Percentiles rank a stretch among this genome's conserved stretches.
Conservation (phyloP, 2,797 vertebrate species). For the Arremon aurantiirostris region DNA sequence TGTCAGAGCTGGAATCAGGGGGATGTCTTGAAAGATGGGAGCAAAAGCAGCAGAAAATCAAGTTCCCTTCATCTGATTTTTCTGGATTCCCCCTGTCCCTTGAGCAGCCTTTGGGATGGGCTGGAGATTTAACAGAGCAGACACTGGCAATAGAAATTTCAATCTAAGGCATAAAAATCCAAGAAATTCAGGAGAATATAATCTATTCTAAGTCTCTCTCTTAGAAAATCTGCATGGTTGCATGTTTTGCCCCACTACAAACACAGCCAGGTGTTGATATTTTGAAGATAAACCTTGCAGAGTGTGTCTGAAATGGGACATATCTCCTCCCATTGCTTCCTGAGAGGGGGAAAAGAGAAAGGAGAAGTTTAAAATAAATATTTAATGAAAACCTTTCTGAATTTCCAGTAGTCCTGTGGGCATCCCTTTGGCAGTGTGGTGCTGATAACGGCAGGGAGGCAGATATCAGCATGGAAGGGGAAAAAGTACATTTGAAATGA, state of each 20-base stretch:
- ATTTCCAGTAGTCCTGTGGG: background rate
- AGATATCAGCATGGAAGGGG: background rate
- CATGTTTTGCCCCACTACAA: rapidly evolving
- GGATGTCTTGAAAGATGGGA: background rate
- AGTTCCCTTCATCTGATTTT: background rate
- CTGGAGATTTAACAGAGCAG: background rate
- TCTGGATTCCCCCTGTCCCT: background rate
- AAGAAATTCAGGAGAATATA: background rate
- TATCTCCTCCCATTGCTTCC: background rate
- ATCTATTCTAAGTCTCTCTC: background rate
- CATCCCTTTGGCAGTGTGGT: background rate
- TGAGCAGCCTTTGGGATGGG: background rate
- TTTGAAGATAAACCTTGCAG: background rate
- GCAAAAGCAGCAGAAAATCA: background rate
- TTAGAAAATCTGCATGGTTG: background rate
- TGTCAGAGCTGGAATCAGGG: background rate
- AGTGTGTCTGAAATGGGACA: background rate
- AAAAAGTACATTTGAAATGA: background rate
- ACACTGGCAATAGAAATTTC: background rate
- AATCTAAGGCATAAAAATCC: background rate
- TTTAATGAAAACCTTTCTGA: background rate
- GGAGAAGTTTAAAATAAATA: background rate
- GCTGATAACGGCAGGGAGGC: background rate
- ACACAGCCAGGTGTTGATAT: background rate
- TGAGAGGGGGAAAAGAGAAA: background rate